A percentile compares a stretch with the other conserved stretches of the same genome.
Conservation (phyloP, 1,140 invertebrate species). For the Trichonephila inaurata region DNA sequence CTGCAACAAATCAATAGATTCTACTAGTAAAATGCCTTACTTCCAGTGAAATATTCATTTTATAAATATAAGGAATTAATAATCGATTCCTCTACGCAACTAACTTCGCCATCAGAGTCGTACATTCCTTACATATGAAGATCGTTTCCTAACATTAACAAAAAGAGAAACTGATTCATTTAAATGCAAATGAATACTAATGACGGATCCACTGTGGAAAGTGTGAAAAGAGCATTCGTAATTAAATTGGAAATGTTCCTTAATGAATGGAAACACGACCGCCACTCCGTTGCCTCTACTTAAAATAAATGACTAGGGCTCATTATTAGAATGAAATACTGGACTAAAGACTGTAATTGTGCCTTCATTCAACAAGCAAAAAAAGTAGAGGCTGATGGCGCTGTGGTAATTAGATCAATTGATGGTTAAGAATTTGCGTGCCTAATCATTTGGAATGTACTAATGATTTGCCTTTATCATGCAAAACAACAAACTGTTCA, state of each 20-base stretch:
- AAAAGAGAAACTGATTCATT: not conserved
- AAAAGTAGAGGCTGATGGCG: not conserved
- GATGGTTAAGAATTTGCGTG: not conserved
- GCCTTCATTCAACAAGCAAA: not conserved
- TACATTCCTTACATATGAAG: too few species aligned
- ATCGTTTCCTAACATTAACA: too few species aligned
- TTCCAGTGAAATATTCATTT: too few species aligned
- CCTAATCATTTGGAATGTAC: not conserved
- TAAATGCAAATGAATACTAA: constrained; percentile 19
- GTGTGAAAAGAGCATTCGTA: not conserved
- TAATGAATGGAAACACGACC: not conserved
- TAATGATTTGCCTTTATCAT: not conserved
- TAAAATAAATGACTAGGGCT: not conserved
- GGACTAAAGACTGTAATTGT: not conserved
- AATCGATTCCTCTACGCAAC: too few species aligned
- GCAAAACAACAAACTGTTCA: not conserved
- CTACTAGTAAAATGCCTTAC: too few species aligned
- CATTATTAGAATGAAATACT: not conserved
- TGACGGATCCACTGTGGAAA: not conserved
- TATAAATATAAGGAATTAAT: too few species aligned
- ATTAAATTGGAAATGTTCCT: not conserved
- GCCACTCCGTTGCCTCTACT: not conserved
- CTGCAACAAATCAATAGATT: too few species aligned
- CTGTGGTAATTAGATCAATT: not conserved
- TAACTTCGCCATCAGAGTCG: too few species aligned